phyloP scores from a whole-genome alignment of 1,140 invertebrate species.

The Cataglyphis hispanica region DNA sequence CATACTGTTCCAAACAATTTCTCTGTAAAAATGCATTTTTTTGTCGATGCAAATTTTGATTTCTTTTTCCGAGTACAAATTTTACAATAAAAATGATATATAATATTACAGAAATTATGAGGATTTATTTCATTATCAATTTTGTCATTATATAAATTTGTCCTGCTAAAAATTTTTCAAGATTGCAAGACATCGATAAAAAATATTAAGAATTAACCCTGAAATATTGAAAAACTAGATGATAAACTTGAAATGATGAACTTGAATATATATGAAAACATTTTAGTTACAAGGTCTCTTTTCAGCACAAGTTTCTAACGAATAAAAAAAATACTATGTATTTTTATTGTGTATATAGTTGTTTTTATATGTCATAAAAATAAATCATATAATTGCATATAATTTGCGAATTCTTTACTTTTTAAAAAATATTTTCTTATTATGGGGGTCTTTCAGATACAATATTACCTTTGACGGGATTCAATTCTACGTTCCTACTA shows the following conservation, averaged over 20 bases:
- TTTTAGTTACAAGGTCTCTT: too few relatives aligned
- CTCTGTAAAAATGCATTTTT: conserved; percentile 26
- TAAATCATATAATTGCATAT: background rate
- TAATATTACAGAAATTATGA: too few relatives aligned
- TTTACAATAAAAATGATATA: background rate
- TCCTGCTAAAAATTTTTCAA: too few relatives aligned
- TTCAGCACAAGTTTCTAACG: too few relatives aligned
- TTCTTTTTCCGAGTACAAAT: background rate
- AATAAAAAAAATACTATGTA: background rate
- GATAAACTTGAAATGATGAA: too few relatives aligned
- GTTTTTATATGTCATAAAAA: background rate
- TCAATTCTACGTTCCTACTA: background rate
- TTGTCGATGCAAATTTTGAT: background rate
- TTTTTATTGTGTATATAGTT: too few relatives aligned
- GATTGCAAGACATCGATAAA: too few relatives aligned
- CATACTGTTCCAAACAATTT: conserved; percentile 2
- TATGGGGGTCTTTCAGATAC: background rate
- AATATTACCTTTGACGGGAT: background rate
- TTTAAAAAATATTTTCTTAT: background rate
- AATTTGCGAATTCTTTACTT: background rate
- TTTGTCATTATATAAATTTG: too few relatives aligned
- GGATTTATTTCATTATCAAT: too few relatives aligned
- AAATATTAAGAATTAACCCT: too few relatives aligned
- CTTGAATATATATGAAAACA: too few relatives aligned
- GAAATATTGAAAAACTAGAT: too few relatives aligned